phyloP scores from a whole-genome alignment of 2,113 vertebrate genomes.

The Irena cyanogastra region DNA sequence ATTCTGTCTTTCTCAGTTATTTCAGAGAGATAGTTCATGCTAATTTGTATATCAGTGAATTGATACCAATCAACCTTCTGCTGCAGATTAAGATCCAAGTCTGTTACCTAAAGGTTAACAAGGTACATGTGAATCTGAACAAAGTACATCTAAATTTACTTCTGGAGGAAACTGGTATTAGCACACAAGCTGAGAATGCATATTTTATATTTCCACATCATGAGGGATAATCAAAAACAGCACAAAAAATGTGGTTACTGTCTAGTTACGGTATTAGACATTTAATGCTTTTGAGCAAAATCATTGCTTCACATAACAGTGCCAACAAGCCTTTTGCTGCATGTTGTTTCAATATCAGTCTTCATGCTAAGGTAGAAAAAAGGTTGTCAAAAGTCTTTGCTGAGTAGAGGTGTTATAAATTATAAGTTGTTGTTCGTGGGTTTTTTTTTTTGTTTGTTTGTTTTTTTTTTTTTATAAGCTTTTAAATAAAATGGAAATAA shows the following conservation, averaged over 20 bases:
- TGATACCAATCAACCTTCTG: neutral
- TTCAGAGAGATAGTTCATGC: neutral
- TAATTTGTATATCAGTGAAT: neutral
- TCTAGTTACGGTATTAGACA: neutral
- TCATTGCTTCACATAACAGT: neutral
- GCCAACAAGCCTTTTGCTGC: neutral
- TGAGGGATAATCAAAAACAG: neutral
- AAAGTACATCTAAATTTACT: neutral
- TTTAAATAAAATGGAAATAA: neutral
- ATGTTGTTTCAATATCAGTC: neutral
- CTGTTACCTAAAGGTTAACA: neutral
- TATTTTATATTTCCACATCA: neutral
- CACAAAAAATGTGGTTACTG: neutral
- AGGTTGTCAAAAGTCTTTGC: neutral
- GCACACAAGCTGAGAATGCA: neutral
- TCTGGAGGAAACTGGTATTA: neutral
- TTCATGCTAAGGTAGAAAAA: neutral
- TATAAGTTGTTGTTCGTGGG: too few species aligned
- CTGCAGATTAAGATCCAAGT: neutral
- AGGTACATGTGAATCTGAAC: neutral
- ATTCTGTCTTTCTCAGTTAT: neutral
- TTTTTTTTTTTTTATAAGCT: too few species aligned
- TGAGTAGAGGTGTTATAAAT: neutral
- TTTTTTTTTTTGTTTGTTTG: too few species aligned
- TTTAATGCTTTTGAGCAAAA: neutral